Evolutionary conservation across 2,888 invertebrate species (phyloP).

Genomic region (Orchestes rusci): DNA sequence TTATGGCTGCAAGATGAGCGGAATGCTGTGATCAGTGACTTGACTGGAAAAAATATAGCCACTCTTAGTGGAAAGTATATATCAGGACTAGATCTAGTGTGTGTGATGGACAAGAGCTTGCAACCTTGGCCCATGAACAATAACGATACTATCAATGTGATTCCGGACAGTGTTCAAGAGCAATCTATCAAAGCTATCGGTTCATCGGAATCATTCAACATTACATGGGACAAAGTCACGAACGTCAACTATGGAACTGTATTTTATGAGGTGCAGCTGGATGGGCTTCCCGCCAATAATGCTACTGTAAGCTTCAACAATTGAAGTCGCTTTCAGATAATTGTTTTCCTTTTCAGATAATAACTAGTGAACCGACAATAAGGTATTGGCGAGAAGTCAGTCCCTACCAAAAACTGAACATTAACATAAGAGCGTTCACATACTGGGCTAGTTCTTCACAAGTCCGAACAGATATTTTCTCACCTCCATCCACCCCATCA

Average conservation of each 20-base stretch:
- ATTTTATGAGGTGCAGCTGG: conserved; percentile 73
- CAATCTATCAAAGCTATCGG: conserved; percentile 65
- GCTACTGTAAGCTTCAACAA: conserved; percentile 41
- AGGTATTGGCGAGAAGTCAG: conserved; percentile 49
- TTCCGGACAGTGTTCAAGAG: conserved; percentile 64
- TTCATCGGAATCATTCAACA: conserved; percentile 71
- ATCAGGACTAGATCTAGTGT: conserved; percentile 59
- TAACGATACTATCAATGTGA: conserved; percentile 49
- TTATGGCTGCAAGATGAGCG: conserved; percentile 75
- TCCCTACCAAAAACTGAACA: conserved; percentile 65
- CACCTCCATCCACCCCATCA: conserved; percentile 76
- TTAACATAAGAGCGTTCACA: conserved; percentile 73
- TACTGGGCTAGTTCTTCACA: conserved; percentile 74
- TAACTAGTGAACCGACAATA: conserved; percentile 49
- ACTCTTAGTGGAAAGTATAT: conserved; percentile 57
- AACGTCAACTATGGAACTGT: conserved; percentile 74
- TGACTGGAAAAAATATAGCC: conserved; percentile 66
- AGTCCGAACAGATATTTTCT: conserved; percentile 55
- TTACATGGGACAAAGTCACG: conserved; percentile 71
- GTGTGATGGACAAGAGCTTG: conserved; percentile 63
- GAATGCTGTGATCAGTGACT: conserved; percentile 68
- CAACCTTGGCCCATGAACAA: conserved; percentile 31
- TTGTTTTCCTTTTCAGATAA: conserved; percentile 39
- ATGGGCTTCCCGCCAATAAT: conserved; percentile 54
- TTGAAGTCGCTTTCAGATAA: background rate